Evolutionary conservation across 1,140 invertebrate genomes (phyloP).

Genomic region (Drosophila ananassae): DNA sequence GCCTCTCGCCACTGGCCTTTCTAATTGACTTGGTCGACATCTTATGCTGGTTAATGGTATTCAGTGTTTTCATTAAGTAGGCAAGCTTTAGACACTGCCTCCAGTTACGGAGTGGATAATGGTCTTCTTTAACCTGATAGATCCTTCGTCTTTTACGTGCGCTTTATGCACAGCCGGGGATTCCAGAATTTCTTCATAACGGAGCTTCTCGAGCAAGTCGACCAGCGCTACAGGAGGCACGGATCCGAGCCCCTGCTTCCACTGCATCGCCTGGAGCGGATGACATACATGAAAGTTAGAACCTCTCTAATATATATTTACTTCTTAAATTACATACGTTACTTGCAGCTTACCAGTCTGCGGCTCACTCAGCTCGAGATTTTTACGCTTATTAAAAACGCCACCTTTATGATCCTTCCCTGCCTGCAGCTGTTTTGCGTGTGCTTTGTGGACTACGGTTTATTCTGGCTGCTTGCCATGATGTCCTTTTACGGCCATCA

Average conservation of each 20-base stretch:
- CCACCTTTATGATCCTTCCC: conserved; percentile 32
- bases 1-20: conserved; percentile 84
- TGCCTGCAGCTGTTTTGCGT: conserved; percentile 37
- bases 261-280: conserved; percentile 87
- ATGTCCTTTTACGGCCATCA: conserved; percentile 88
- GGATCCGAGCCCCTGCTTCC: conserved; percentile 89
- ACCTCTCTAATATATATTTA: background rate
- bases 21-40: conserved; percentile 52
- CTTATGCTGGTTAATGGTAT: conserved; percentile 52
- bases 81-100: background rate
- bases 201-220: conserved; percentile 88
- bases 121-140: conserved; percentile 83
- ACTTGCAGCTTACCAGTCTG: conserved; percentile 85
- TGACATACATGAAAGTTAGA: conserved; percentile 87
- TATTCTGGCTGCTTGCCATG: conserved; percentile 90
- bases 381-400: conserved; percentile 14
- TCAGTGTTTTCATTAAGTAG: conserved; percentile 66
- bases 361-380: conserved; percentile 86
- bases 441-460: conserved; percentile 66
- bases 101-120: background rate
- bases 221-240: conserved; percentile 86
- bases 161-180: conserved; percentile 88
- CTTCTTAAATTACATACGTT: background rate
- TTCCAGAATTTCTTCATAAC: conserved; percentile 92
- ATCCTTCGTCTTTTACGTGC: conserved; percentile 89